phyloP scores from a whole-genome alignment of 2,888 invertebrate species.

The Girardia tigrina region DNA sequence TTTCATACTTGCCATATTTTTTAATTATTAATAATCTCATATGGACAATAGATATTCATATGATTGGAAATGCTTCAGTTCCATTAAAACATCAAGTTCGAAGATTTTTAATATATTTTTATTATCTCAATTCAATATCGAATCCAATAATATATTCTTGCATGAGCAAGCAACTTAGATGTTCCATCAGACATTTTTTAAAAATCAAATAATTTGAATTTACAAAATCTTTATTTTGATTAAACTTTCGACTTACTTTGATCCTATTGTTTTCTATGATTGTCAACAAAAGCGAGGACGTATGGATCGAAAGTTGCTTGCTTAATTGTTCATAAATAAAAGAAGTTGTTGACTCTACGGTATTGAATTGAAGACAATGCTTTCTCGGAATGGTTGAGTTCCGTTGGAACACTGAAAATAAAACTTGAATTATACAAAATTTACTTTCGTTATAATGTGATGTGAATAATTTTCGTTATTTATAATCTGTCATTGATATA shows the following conservation, averaged over 20 bases:
- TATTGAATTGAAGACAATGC: constrained; percentile 69
- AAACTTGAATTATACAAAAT: too few relatives aligned
- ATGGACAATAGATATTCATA: neutral
- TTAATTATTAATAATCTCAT: constrained; percentile 38
- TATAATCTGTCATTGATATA: too few relatives aligned
- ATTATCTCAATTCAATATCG: constrained; percentile 42
- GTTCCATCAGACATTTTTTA: neutral
- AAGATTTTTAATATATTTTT: constrained; percentile 40
- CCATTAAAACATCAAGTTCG: constrained; percentile 26
- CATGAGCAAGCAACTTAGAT: constrained; percentile 41
- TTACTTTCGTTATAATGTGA: too few relatives aligned
- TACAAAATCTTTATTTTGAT: neutral
- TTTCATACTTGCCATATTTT: constrained; percentile 41
- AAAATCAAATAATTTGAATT: neutral
- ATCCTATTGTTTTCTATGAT: neutral
- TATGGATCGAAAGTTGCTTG: neutral
- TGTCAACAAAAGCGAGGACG: neutral
- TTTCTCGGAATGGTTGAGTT: constrained; percentile 70
- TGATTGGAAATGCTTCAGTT: neutral
- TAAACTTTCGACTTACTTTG: neutral
- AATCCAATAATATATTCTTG: constrained; percentile 44
- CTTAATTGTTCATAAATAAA: constrained; percentile 52
- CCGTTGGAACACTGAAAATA: constrained; percentile 46
- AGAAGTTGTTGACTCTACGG: constrained; percentile 66
- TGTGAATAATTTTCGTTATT: too few relatives aligned